Base-by-base conservation (phyloP, 2,888 invertebrate genomes). In the Hypolimnas misippus region DNA sequence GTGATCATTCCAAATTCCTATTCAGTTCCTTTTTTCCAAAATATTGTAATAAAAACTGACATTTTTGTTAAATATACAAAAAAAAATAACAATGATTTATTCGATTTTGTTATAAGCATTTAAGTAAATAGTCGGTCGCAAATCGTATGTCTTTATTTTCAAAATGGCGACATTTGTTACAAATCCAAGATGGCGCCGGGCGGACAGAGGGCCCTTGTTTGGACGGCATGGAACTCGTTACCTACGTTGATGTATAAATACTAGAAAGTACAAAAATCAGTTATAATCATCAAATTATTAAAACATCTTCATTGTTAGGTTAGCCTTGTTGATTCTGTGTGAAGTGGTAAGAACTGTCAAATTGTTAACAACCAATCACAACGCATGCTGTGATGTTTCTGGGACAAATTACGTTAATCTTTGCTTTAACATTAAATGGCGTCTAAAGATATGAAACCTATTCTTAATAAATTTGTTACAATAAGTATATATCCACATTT, bases 81-180 rank as follows among this genome's bases (percentile, higher is more conserved):
- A 25, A n/a, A 25, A 25, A 25, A 5, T 40, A 40, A 5, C 19
- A 46, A 21, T 46, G 19, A 21, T 21, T 21, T 62, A 56, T 33
- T 56, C 17, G 49, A 19, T 57, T 33, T 52, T 42, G 14, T 38
- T 50, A 56, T 63, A 60, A 61, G 50, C 49, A 63, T 64, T 66
- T 71, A 71, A 72, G 73, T 71, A 73, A 72, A 73, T 72, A 72
- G 70, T 63, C 70, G 59, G 61, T 57, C 70, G 73, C 72, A 68
- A 70, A 77, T 81, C 76, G 75, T 78, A 76, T 77, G 80, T 77
- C 79, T 89, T 89, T 87, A 88, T 91, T 89, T 89, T 84, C 81
- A 85, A 85, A 79, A 86, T 81, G 82, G 81, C 80, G 81, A 87
- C 89, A 86, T 88, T 90, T 88, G 89, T 89, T 90, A 87, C 82